Base-by-base conservation (phyloP, 2,797 vertebrate genomes). In the Onychomys torridus region DNA sequence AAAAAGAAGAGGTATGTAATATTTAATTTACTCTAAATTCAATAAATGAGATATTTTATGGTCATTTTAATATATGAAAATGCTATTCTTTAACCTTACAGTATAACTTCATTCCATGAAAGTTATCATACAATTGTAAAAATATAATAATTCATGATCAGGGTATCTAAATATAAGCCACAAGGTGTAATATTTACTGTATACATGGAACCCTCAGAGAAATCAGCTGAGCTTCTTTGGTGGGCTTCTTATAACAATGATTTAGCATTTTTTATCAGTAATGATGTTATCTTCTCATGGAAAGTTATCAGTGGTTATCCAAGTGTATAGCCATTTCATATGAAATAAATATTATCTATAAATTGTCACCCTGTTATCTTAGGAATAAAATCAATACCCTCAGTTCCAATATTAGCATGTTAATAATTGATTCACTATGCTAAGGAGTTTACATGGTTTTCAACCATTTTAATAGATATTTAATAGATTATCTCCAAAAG, bases 1-100 rank as follows among this genome's bases (percentile, higher is more conserved):
- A 69, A 52, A 97, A 95, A n/a, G 29, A 57, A 71, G 93, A 98
- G 89, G 95, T 96, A 92, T 85, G 1, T 76, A 89, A 46, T 59
- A 85, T 85, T 88, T 83, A 2, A 75, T 89, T 94, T 89, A n/a
- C 16, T 82, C 6, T 34, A 93, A 67, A 93, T 67, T 16, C 23
- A 90, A 89, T 89, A 55, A 52, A 79, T 46, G 40, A 90, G 14
- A 49, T 94, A 89, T 84, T 29, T 75, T 90, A 46, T 76, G 43
- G 27, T 92, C 55, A 67, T 49, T n/a, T 14, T 63, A 12, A 2
- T 55, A 81, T 88, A 23, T 92, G 76, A 92, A 57, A 71, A 61
- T 55, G 5, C 12, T 19, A 67, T 59, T 82, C 3, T 77, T 92
- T 81, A 71, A 67, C 34, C 12, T 52, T 57, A 75, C 0, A 49